Conservation (phyloP, 1,140 invertebrate species). For the Tetramorium alpestre region DNA sequence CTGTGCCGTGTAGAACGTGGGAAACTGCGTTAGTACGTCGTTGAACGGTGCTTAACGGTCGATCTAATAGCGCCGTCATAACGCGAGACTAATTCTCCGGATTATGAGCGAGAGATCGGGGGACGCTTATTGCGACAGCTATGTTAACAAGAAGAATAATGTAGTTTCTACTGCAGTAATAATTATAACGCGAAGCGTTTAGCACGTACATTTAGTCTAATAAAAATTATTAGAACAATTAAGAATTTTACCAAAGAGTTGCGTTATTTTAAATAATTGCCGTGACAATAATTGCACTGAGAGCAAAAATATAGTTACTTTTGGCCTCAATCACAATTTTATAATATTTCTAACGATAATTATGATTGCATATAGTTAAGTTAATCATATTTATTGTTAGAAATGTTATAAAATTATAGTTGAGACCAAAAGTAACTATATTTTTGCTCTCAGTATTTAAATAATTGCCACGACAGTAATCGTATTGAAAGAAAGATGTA, state of each 20-base stretch:
- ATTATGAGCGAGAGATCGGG: conserved; percentile 10
- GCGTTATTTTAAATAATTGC: not conserved
- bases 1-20: not conserved
- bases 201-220: no score
- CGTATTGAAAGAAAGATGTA: no score
- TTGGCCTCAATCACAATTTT: no score
- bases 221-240: not conserved
- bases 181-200: not conserved
- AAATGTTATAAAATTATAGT: no score
- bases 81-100: conserved; percentile 19
- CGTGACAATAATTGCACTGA: no score
- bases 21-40: conserved; percentile 29
- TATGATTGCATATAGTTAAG: no score
- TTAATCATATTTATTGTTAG: no score
- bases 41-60: conserved; percentile 7
- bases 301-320: no score
- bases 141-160: conserved; percentile 9
- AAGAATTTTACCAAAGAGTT: not conserved
- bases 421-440: no score
- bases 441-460: no score
- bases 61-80: conserved; percentile 38
- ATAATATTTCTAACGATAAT: no score
- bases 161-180: not conserved
- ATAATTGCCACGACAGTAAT: not conserved
- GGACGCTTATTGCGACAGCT: not conserved